phyloP scores from a whole-genome alignment of 2,113 vertebrate species.

The Diadophis punctatus region DNA sequence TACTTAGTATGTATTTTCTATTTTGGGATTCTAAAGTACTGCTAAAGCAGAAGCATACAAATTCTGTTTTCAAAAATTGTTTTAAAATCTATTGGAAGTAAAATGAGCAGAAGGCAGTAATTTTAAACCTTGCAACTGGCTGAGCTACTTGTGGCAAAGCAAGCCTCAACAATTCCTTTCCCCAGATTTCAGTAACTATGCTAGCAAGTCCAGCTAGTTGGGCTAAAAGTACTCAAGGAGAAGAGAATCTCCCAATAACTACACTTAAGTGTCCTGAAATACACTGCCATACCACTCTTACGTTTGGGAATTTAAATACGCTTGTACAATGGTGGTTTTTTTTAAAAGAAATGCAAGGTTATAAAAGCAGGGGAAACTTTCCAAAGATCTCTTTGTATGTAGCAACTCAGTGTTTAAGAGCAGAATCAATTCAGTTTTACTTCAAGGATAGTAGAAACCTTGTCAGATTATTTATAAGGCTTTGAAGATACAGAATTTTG shows the following conservation, averaged over 20 bases:
- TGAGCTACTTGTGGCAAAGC: neutral
- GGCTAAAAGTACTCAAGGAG: neutral
- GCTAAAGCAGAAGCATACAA: neutral
- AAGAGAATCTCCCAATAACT: neutral
- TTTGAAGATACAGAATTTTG: neutral
- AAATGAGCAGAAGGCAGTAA: neutral
- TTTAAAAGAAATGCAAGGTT: neutral
- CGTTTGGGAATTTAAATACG: neutral
- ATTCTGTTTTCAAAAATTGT: neutral
- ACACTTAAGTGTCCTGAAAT: neutral
- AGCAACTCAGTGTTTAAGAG: neutral
- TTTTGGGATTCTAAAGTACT: neutral
- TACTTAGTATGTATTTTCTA: neutral
- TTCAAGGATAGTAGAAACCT: neutral
- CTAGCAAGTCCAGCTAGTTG: neutral
- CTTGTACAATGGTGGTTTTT: neutral
- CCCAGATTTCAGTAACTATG: neutral
- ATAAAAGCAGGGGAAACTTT: neutral
- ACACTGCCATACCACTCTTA: neutral
- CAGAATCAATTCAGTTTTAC: neutral
- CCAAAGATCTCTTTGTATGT: neutral
- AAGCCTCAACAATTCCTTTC: neutral
- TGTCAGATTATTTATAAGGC: neutral
- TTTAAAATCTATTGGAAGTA: neutral
- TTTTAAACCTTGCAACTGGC: neutral